A percentile compares a stretch with the other conserved stretches of the same genome.
Evolutionary conservation across 2,888 invertebrate species (phyloP).

Genomic region (Nudaria mundana): DNA sequence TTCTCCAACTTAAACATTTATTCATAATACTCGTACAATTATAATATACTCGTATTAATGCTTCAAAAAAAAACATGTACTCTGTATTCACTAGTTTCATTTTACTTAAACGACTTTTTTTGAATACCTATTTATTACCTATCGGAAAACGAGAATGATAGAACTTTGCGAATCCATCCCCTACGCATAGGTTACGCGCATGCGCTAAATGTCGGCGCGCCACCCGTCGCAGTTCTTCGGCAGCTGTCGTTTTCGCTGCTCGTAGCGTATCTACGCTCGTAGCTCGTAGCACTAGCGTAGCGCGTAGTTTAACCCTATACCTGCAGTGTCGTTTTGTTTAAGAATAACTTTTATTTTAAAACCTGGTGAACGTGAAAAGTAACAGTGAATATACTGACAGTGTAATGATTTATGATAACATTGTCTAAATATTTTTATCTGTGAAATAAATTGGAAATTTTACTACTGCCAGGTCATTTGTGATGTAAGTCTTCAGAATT

Average conservation of each 20-base stretch:
- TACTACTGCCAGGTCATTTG: slow-evolving; percentile 28
- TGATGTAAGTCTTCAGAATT: slow-evolving; percentile 41
- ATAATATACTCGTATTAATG: too few relatives aligned
- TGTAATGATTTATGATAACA: slow-evolving; percentile 25
- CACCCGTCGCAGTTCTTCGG: slow-evolving; percentile 61
- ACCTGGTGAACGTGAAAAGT: slow-evolving; percentile 23
- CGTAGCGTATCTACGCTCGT: slow-evolving; percentile 47
- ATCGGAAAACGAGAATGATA: slow-evolving; percentile 49
- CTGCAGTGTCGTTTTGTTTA: slow-evolving; percentile 59
- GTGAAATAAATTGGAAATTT: slow-evolving; percentile 34
- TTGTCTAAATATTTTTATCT: slow-evolving; percentile 35
- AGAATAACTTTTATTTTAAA: slow-evolving; percentile 22
- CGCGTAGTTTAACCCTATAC: slow-evolving; percentile 40
- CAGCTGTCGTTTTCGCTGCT: slow-evolving; percentile 40
- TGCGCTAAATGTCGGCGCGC: slow-evolving; percentile 52
- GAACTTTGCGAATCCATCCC: slow-evolving; percentile 38
- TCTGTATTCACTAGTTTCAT: slow-evolving; percentile 2
- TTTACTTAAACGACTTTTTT: slow-evolving; percentile 25
- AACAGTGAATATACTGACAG: slow-evolving; percentile 29
- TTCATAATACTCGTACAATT: too few relatives aligned
- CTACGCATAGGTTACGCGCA: slow-evolving; percentile 47
- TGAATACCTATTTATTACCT: too few relatives aligned
- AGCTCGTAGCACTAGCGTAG: slow-evolving; percentile 41
- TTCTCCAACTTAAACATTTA: too few relatives aligned
- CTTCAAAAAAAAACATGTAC: too few relatives aligned